Evolutionary conservation across 2,113 vertebrate genomes (phyloP).

Genomic region (Todiramphus chloris): DNA sequence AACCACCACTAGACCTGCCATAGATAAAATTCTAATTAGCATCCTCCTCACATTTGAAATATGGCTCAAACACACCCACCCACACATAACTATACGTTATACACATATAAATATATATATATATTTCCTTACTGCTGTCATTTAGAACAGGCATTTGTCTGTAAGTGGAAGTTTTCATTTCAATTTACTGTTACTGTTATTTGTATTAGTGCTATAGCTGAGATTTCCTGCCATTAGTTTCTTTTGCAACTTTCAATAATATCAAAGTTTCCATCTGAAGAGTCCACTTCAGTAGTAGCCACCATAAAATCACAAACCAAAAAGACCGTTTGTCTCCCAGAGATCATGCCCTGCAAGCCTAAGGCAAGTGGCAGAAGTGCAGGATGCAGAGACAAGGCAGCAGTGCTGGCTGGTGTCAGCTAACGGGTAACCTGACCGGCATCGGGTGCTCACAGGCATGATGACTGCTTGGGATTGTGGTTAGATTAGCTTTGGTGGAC

Average conservation of each 20-base stretch:
- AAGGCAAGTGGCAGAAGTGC: neutral
- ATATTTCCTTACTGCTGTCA: neutral
- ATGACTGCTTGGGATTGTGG: rapidly evolving
- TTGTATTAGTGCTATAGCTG: neutral
- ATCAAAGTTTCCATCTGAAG: neutral
- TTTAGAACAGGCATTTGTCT: neutral
- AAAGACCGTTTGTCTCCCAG: neutral
- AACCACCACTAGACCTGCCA: neutral
- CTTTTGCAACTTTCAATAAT: neutral
- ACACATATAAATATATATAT: neutral
- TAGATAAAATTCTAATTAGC: neutral
- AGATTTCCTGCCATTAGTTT: neutral
- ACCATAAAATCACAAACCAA: rapidly evolving
- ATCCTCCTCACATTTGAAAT: neutral
- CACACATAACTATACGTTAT: neutral
- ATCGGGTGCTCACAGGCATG: rapidly evolving
- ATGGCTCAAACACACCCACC: neutral
- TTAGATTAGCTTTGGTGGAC: neutral
- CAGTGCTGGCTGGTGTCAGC: neutral
- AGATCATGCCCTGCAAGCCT: neutral
- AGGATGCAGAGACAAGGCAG: rapidly evolving
- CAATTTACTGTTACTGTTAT: neutral
- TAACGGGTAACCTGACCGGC: rapidly evolving
- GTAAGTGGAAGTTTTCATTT: neutral
- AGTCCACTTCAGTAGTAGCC: rapidly evolving